phyloP scores from a whole-genome alignment of 2,888 invertebrate species.

The Psylliodes chrysocephalus region DNA sequence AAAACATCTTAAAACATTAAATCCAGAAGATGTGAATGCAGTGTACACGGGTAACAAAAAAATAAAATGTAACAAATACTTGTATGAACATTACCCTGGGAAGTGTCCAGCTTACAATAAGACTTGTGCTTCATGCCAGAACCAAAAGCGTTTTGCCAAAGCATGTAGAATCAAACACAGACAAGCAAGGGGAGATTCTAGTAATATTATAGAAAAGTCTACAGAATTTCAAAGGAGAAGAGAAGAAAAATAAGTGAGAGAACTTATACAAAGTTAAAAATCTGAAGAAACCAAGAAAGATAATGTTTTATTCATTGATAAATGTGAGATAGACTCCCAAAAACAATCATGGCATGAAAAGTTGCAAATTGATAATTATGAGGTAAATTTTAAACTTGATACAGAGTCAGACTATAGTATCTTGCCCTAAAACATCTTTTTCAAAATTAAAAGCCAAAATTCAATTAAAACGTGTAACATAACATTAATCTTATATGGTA shows the following conservation, averaged over 20 bases:
- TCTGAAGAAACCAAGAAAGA: no score
- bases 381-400: not conserved
- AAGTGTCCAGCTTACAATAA: constrained; percentile 8
- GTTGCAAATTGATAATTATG: not conserved
- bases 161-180: not conserved
- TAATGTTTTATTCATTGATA: no score
- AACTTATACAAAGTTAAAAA: no score
- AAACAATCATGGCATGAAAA: not conserved
- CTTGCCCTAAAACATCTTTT: no score
- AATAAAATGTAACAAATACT: constrained; percentile 5
- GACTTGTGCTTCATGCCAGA: not conserved
- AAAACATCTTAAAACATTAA: constrained; percentile 10
- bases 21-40: constrained; percentile 6
- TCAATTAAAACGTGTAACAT: not conserved
- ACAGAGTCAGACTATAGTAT: not conserved
- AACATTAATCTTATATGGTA: constrained; percentile 34
- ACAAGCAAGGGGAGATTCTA: not conserved
- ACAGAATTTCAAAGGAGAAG: no score
- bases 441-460: no score
- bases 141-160: not conserved
- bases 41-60: not conserved
- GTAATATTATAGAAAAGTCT: not conserved
- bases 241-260: no score
- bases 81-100: constrained; percentile 6
- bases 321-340: no score